Evolutionary conservation across 92 coral and sea anemone species (phyloP), one percentile per base, ranked within the genome.

Genomic region (Porites evermanni): DNA sequence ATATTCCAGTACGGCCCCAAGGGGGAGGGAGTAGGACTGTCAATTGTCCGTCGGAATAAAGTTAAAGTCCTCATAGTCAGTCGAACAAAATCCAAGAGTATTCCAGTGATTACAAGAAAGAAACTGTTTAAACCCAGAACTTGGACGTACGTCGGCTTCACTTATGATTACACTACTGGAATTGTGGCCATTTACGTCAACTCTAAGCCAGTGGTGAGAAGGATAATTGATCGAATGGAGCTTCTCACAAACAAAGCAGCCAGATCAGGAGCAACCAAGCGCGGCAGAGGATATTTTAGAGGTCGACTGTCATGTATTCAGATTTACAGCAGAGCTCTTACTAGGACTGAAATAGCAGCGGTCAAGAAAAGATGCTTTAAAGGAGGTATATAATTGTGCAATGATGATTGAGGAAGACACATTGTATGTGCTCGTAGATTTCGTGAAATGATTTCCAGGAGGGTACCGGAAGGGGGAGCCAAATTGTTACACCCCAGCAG

Each of bases 281-380:
- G 85, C 7, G 88, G 78, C 70, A 70, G 53, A 1, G 89, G 94
- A 47, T 61, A 72, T 51, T 92, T 93, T 85, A 91, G 82, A n/a
- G 96, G 96, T 18, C 87, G 90, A 44, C 74, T 93, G 24, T 75
- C 88, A 1, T 93, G 96, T 82, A 67, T 93, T 20, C 96, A 93
- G 74, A 82, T 93, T 19, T 93, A 93, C 21, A 91, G 93, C 44
- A 89, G 85, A 75, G 94, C 93, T 9, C 77, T 93, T 51, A 85
- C 81, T 11, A 67, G 14, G 17, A 32, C 16, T 24, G 94, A 93
- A 51, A 91, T 93, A 19, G 70, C 64, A 12, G 74, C 51, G 54
- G 94, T 82, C 1, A 78, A 74, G 63, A 81, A 85, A 68, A 67
- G 89, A 14, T 93, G 96, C 90, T 85, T 93, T 75, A 92, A 91